Evolutionary conservation across 2,113 vertebrate species (phyloP), one percentile per base, ranked within the genome.

Genomic region (Percina caprodes): DNA sequence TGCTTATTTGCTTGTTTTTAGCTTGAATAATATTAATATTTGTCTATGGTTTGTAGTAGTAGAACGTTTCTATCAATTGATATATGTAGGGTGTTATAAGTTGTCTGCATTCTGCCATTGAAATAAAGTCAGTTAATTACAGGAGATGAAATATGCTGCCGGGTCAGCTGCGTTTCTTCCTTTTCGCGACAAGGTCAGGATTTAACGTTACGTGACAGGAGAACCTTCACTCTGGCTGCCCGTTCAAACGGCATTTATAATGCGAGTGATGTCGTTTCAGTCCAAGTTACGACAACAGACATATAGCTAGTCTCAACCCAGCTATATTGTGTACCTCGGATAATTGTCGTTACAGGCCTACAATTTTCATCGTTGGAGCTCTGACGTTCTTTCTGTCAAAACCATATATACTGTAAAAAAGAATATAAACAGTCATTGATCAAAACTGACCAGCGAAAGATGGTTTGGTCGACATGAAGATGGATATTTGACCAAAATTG

Each of bases 121-220:
- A n/a, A n/a, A n/a, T n/a, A n/a, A n/a, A n/a, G n/a, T n/a, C n/a
- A n/a, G n/a, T n/a, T n/a, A n/a, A n/a, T n/a, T n/a, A n/a, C n/a
- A n/a, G n/a, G n/a, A n/a, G n/a, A n/a, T n/a, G n/a, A n/a, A n/a
- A n/a, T n/a, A n/a, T n/a, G 30, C 48, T 45, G 14, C 45, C 3
- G 19, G 8, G n/a, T 24, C 3, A 24, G 15, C 56, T 51, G 39
- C 15, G 51, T 8, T 33, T 74, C 45, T 48, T 79, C 19, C 24
- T 45, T 23, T 46, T 2, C 23, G 48, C 69, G 65, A 71, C 94
- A 96, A 95, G 95, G 94, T 96, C 95, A 95, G 92, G 70, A 90
- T 87, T 80, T 30, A 48, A 65, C 35, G 80, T 79, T 67, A 63
- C 77, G 51, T 80, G 67, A 76, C 45, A 73, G 69, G 10, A 75